Base-by-base conservation (phyloP, 2,113 vertebrate genomes). In the Donacobius atricapilla region DNA sequence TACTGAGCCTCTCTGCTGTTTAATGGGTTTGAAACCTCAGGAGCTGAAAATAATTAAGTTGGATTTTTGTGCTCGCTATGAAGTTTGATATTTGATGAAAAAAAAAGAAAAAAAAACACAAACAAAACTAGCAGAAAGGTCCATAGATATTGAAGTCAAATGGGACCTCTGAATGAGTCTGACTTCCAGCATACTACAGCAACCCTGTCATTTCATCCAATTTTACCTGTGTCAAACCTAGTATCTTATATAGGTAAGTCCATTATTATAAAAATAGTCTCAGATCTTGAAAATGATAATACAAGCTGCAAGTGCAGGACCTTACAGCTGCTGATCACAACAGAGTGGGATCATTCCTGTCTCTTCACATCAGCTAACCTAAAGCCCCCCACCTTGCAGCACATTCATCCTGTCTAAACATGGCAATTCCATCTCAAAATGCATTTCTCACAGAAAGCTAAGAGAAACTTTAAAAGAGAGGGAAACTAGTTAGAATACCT, bases 31-130 rank as follows among this genome's bases (percentile, higher is more conserved):
- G 77, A 92, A 95, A 93, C 51, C 93, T 94, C 85, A 79, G 70
- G 94, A 94, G 89, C 15, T 81, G 64, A 81, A 94, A 97, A 95
- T 75, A 93, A 95, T 94, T 95, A 95, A 80, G 71, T 80, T 72
- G 44, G 77, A 83, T 92, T 93, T 87, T 94, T 91, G 50, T 54
- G 37, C 37, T 87, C 77, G 60, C 68, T 37, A 63, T 30, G 45
- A 89, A 91, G 63, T 94, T 89, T 77, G 42, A 68, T 81, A 91
- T 82, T 93, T 81, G 84, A 85, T 80, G 2, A 27, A 58, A 56
- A 31, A 48, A 13, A 15, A 19, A 6, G 13, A 7, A 54, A 37
- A 47, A 5, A 9, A 10, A 13, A 14, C 16, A 7, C 50, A 13
- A 8, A 12, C 7, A 8, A 51, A 78, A 25, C 18, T 19, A 51